These are phyloP conservation scores for Platygyra sinensis DNA, from an alignment of 64 coral and sea anemone species.

Conservation along the genomic window DNA sequence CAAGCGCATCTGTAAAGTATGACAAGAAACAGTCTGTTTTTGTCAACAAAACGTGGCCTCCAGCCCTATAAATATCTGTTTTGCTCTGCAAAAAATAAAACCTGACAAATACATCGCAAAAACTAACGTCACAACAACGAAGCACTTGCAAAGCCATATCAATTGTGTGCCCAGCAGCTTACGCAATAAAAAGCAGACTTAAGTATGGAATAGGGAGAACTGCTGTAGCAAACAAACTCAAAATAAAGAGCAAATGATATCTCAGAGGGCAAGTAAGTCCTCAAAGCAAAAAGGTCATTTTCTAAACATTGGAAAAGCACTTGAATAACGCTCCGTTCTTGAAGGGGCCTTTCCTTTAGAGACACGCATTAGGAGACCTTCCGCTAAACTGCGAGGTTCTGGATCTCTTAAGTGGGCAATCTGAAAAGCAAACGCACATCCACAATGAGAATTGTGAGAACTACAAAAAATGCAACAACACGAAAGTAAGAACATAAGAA, in stretches of 20 bases:
- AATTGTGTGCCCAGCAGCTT: slow-evolving; percentile 37
- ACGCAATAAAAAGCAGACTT: slow-evolving; percentile 53
- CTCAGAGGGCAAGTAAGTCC: neutral
- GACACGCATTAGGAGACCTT: slow-evolving; percentile 11
- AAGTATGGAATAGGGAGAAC: slow-evolving; percentile 34
- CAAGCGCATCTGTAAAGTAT: slow-evolving; percentile 35
- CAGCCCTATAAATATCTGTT: slow-evolving; percentile 66
- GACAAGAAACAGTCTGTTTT: neutral
- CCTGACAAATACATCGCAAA: neutral
- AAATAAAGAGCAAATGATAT: slow-evolving; percentile 49
- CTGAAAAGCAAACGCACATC: slow-evolving; percentile 4
- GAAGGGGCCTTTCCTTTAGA: slow-evolving; percentile 39
- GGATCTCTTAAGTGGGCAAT: neutral
- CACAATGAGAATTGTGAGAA: neutral
- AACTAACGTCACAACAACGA: no score
- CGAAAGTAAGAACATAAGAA: neutral
- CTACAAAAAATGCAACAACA: neutral
- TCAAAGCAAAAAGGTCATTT: slow-evolving; percentile 21
- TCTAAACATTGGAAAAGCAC: slow-evolving; percentile 50
- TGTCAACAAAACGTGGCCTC: slow-evolving; percentile 55
- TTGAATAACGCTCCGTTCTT: slow-evolving; percentile 49
- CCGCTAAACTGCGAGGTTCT: slow-evolving; percentile 33
- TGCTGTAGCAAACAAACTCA: slow-evolving; percentile 27
- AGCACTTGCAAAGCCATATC: slow-evolving; percentile 19
- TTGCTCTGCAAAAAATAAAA: slow-evolving; percentile 59